Base-by-base conservation (phyloP, 2,888 invertebrate species). In the Stenichneumon culpator region DNA sequence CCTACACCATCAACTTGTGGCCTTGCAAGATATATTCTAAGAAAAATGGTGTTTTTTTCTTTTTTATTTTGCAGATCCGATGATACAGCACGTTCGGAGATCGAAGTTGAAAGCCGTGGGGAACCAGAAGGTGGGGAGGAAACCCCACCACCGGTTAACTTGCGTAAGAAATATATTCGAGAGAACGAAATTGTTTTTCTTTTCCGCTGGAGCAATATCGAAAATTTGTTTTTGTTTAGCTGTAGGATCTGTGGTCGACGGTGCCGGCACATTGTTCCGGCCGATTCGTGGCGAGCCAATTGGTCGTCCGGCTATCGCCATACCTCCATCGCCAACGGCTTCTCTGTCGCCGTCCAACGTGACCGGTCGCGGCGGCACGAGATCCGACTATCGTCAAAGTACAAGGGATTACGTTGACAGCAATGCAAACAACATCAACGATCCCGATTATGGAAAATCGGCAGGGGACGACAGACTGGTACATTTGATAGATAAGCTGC, bases 51-150 rank as follows among this genome's bases (percentile, higher is more conserved):
- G 4, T 47, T 14, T 47, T 47, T 1, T 16, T 14, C 44, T 32
- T 63, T 67, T 63, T 47, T 52, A 60, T 54, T 7, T 2, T 81
- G 36, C 36, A 95, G 97, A 86, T 97, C 97, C 0, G 98, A 98
- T 93, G 97, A 97, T 87, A 96, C 97, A 88, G 96, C 96, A 73
- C 93, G 95, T 85, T 95, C 95, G 1, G 95, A 96, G 90, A 93
- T 94, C n/a, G 92, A 92, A 86, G 92, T 94, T 47, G 95, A 94
- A 88, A 93, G 93, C 80, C 93, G 94, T 16, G 94, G 94, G 2
- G 94, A 94, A 87, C 92, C 93, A 3, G 94, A 94, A 84, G 92
- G 92, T 36, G 93, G 92, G 9, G 95, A 95, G 87, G 95, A 95
- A 82, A 93, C 94, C 6, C 91, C 94, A 60, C 92, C 93, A 22